phyloP scores from a whole-genome alignment of 2,888 invertebrate species.

The Allolobophora icterica region DNA sequence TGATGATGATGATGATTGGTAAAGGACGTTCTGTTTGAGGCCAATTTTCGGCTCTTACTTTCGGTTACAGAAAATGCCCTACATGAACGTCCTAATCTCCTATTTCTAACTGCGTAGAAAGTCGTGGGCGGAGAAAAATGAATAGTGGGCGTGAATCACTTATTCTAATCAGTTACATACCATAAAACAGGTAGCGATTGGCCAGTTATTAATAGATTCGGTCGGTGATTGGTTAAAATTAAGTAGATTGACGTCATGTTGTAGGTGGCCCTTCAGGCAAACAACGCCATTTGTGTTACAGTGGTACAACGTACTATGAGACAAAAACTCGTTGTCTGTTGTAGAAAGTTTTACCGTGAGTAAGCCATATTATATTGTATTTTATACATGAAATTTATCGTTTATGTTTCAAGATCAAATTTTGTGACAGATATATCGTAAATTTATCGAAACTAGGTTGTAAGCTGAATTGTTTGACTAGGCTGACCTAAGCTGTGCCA shows the following conservation, averaged over 20 bases:
- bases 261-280: neutral
- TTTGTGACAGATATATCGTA: neutral
- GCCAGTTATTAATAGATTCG: slow-evolving; percentile 38
- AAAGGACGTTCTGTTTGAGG: neutral
- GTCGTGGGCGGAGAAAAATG: neutral
- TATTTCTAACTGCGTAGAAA: neutral
- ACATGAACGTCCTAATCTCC: neutral
- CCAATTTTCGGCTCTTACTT: neutral
- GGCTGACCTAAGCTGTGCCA: neutral
- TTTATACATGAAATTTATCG: neutral
- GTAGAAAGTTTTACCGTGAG: slow-evolving; percentile 26
- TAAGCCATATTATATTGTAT: neutral
- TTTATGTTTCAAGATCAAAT: neutral
- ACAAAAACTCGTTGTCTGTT: neutral
- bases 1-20: neutral
- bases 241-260: slow-evolving; percentile 24
- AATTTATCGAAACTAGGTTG: neutral
- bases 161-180: neutral
- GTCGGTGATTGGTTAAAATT: slow-evolving; percentile 29
- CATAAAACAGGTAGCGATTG: slow-evolving; percentile 18
- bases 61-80: neutral
- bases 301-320: neutral
- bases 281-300: neutral
- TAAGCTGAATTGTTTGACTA: neutral
- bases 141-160: slow-evolving; percentile 5